Evolutionary conservation across 1,140 invertebrate genomes (phyloP), one percentile per base, ranked within the genome.

Genomic region (Theocolax elegans): DNA sequence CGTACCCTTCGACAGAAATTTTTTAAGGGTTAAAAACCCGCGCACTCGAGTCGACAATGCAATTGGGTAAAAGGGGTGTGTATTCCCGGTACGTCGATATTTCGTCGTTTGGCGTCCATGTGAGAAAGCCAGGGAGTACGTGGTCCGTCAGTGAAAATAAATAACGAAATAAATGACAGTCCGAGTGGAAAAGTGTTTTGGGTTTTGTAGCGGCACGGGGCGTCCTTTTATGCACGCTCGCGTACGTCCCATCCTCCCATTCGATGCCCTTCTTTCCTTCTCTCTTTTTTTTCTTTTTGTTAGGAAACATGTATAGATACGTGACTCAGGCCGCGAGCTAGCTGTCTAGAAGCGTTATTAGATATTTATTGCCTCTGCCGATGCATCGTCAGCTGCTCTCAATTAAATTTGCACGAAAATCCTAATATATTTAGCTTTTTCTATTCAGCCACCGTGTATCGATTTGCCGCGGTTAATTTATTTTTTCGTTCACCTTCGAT

Each of bases 1-100:
- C 68, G 73, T 64, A 74, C 82, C 83, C 80, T 78, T 75, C 71
- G 75, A 58, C 64, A n/a, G 73, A 76, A 80, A 82, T 78, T 85
- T 83, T 67, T 85, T 82, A 84, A 85, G 81, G 83, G 83, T 84
- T 84, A 82, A 85, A 86, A 86, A 86, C 79, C 83, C 81, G 48
- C 81, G 48, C 83, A 85, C 84, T 84, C 82, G 82, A 85, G 75
- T 44, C 59, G 75, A 83, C 83, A 83, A 85, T 83, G 71, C 78
- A 74, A 76, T 75, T 60, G 67, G 73, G 72, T 67, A 74, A 75
- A 72, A 53, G 73, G 72, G 54, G 54, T 58, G 54, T 38, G n/a
- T n/a, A n/a, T n/a, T n/a, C n/a, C 17, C 25, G 53, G 38, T 13
- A 62, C 2, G 10, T 58, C 54, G 19, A 58, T 58, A 58, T 42